Evolutionary conservation across 2,113 vertebrate genomes (phyloP).

Genomic region (Phylloscopus trochiloides): DNA sequence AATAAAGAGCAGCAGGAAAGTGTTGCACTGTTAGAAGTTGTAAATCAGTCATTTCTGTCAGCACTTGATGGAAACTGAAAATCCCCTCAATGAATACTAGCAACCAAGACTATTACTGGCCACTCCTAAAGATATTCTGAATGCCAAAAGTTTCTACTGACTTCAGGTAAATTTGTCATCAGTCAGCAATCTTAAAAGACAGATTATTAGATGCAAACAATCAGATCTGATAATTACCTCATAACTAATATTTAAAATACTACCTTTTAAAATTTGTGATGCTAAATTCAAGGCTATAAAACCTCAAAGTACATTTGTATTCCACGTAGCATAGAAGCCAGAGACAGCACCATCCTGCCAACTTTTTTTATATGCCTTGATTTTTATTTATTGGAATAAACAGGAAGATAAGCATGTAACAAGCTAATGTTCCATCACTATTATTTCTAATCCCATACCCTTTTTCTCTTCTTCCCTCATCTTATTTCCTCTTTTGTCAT

Average conservation of each 20-base stretch:
- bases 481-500: neutral
- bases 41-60: neutral
- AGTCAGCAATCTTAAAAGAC: neutral
- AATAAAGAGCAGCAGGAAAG: constrained; percentile 2
- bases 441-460: neutral
- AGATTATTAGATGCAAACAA: neutral
- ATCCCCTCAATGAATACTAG: neutral
- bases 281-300: neutral
- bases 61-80: constrained; percentile 1
- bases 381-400: neutral
- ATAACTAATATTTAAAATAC: neutral
- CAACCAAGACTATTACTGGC: neutral
- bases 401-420: neutral
- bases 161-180: neutral
- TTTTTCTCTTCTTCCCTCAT: neutral
- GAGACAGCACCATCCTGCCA: neutral
- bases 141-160: neutral
- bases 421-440: neutral
- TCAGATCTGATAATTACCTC: neutral
- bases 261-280: neutral
- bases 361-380: neutral
- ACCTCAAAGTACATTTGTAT: neutral
- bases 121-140: neutral
- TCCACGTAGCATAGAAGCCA: neutral
- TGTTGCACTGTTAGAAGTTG: neutral